These are phyloP conservation scores for Temnothorax unifasciatus DNA, from an alignment of 2,888 invertebrate genomes.

Conservation along the genomic window DNA sequence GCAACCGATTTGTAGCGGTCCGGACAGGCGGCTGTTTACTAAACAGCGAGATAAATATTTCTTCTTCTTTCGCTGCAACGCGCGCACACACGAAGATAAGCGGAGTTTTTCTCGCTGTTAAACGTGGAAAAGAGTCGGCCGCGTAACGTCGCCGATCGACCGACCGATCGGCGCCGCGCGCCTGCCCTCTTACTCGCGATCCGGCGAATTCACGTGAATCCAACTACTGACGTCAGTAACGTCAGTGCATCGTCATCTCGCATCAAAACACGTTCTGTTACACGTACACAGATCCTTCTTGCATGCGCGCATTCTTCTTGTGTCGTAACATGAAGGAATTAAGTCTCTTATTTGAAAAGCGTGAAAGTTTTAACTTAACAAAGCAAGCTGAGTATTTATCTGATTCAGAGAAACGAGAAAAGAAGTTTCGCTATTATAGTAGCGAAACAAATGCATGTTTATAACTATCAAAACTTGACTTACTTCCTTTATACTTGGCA, in stretches of 20 bases:
- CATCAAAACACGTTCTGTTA: neutral
- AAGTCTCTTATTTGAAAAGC: neutral
- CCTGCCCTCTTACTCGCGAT: neutral
- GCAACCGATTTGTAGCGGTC: constrained; percentile 76
- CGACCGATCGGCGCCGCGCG: constrained; percentile 24
- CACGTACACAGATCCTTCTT: neutral
- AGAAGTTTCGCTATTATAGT: neutral
- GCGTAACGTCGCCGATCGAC: neutral
- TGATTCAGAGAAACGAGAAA: neutral
- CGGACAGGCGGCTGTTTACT: constrained; percentile 74
- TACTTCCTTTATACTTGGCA: neutral
- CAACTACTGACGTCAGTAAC: neutral
- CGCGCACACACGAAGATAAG: constrained; percentile 62
- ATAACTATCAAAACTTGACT: neutral
- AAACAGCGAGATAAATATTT: constrained; percentile 81
- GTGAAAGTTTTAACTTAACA: neutral
- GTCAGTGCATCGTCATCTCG: neutral
- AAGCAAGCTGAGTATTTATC: neutral
- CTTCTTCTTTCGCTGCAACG: constrained; percentile 57
- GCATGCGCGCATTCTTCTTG: neutral
- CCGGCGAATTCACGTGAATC: neutral
- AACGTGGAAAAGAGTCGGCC: constrained; percentile 26
- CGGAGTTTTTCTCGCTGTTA: constrained; percentile 55
- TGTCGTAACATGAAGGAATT: neutral
- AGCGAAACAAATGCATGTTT: neutral